Percentiles rank a stretch among this genome's conserved stretches.
Evolutionary conservation across 2,888 invertebrate species (phyloP).

Genomic region (Spisula solida): DNA sequence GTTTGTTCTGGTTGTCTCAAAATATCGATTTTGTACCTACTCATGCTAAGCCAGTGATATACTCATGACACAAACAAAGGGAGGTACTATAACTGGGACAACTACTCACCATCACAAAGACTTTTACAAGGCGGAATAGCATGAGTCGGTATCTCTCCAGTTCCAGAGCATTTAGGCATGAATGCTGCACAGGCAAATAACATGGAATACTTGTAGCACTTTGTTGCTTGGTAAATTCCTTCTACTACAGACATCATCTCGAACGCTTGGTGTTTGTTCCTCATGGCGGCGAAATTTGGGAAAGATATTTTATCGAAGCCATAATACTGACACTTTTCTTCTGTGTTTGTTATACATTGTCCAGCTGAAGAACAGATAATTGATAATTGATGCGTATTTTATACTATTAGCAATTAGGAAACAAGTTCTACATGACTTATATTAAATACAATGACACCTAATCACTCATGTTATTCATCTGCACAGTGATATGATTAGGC

Average conservation of each 20-base stretch:
- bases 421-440: too few relatives aligned
- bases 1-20: too few relatives aligned
- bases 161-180: constrained; percentile 79
- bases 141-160: constrained; percentile 69
- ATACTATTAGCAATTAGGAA: too few relatives aligned
- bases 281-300: constrained; percentile 76
- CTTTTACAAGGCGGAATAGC: constrained; percentile 82
- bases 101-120: constrained; percentile 79
- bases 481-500: too few relatives aligned
- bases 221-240: constrained; percentile 74
- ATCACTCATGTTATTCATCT: too few relatives aligned
- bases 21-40: too few relatives aligned
- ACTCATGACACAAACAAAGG: too few relatives aligned
- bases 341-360: constrained; percentile 64
- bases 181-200: constrained; percentile 79
- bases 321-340: constrained; percentile 65
- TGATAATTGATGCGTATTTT: too few relatives aligned
- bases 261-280: constrained; percentile 68
- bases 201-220: constrained; percentile 78
- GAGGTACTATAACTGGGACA: too few relatives aligned
- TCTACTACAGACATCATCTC: constrained; percentile 66
- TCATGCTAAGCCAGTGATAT: too few relatives aligned
- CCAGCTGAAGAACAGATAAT: constrained; percentile 68
- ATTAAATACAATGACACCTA: too few relatives aligned
- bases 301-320: constrained; percentile 77